A percentile compares a stretch with the other conserved stretches of the same genome.
phyloP scores from a whole-genome alignment of 2,113 vertebrate species.

The Leptosomus discolor region DNA sequence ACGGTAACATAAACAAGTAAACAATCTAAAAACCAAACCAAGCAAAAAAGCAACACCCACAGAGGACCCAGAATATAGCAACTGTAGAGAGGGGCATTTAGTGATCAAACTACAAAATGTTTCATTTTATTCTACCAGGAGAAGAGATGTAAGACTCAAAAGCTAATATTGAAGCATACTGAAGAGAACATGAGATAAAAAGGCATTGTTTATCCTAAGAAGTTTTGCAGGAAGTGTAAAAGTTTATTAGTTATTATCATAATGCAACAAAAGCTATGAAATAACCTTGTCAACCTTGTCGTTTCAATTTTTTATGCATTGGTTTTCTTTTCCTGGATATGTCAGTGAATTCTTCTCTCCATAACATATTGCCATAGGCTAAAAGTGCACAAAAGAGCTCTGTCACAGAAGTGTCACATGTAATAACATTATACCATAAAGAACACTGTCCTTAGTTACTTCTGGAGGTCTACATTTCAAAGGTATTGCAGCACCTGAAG shows the following conservation, averaged over 20 bases:
- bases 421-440: conserved; percentile 10
- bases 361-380: conserved; percentile 30
- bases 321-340: background rate
- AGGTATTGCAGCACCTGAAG: background rate
- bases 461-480: background rate
- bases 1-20: background rate
- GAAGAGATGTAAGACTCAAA: background rate
- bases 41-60: background rate
- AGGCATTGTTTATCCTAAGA: background rate
- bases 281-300: conserved; percentile 56
- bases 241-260: conserved; percentile 12
- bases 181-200: background rate
- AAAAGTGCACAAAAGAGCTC: conserved; percentile 8
- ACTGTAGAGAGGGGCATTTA: background rate
- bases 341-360: conserved; percentile 22
- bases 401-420: conserved; percentile 9
- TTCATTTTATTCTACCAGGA: background rate
- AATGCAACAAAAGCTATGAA: conserved; percentile 28
- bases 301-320: conserved; percentile 22
- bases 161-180: background rate
- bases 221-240: background rate
- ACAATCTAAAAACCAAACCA: background rate
- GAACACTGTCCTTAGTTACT: background rate
- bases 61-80: background rate
- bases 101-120: background rate